A percentile compares a stretch with the other conserved stretches of the same genome.
Conservation (phyloP, 2,797 vertebrate genomes). For the Eupleurogrammus muticus region DNA sequence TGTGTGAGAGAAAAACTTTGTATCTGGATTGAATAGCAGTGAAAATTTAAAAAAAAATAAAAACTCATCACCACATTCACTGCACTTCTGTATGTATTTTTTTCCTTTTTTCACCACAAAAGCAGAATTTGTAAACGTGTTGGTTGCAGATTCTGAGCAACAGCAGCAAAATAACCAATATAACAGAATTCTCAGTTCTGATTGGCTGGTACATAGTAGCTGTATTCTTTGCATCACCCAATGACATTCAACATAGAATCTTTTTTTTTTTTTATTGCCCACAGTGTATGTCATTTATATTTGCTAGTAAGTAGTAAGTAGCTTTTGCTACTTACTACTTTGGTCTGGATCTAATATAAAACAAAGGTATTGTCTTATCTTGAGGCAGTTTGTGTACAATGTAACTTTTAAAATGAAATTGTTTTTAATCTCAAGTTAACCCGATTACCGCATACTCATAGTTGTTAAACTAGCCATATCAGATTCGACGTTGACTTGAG, state of each 20-base stretch:
- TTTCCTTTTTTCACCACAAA: background rate
- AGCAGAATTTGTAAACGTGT: background rate
- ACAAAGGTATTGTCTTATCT: too few species aligned
- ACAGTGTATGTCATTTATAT: background rate
- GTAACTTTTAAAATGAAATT: background rate
- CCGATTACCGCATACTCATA: background rate
- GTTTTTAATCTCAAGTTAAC: background rate
- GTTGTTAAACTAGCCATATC: background rate
- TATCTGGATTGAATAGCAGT: background rate
- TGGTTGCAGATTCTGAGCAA: background rate
- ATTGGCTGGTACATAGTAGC: background rate
- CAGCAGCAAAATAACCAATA: background rate
- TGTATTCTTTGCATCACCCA: background rate
- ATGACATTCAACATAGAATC: background rate
- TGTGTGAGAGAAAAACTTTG: background rate
- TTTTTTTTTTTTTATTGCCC: background rate
- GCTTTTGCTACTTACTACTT: too few species aligned
- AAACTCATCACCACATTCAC: conserved; percentile 9
- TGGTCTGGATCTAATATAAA: too few species aligned
- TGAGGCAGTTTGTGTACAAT: too few species aligned
- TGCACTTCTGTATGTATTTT: background rate
- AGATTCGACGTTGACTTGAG: background rate
- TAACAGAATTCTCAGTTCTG: background rate
- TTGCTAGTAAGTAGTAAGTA: too few species aligned
- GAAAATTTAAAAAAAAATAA: conserved; percentile 45